Percentiles rank a stretch among this genome's conserved stretches.
Evolutionary conservation across 1,140 invertebrate species (phyloP).

Genomic region (Procambarus virginalis): DNA sequence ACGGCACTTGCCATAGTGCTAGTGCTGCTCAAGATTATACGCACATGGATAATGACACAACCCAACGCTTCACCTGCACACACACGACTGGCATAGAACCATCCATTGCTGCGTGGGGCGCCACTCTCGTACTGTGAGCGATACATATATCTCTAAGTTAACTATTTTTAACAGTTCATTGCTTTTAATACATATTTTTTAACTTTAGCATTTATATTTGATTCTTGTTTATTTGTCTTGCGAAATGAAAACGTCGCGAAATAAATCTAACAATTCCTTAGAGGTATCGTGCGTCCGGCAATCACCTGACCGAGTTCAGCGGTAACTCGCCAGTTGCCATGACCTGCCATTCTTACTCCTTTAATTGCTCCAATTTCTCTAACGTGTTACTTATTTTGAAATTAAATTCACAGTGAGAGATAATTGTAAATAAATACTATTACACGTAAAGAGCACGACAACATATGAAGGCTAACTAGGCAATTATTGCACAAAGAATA

Average conservation of each 20-base stretch:
- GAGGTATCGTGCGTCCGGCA: slow-evolving; percentile 17
- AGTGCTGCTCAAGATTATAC: background rate
- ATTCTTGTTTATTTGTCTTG: background rate
- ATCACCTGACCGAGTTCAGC: slow-evolving; percentile 12
- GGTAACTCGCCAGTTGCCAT: slow-evolving; percentile 4
- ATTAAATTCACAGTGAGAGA: background rate
- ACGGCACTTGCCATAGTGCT: slow-evolving; percentile 44
- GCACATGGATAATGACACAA: background rate
- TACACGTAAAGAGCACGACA: background rate
- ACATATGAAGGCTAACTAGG: background rate
- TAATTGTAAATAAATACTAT: background rate
- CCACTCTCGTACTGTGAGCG: background rate
- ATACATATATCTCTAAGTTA: background rate
- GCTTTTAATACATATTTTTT: background rate
- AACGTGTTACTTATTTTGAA: background rate
- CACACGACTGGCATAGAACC: background rate
- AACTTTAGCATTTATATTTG: background rate
- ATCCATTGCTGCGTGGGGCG: background rate
- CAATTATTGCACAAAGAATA: background rate
- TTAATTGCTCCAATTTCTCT: background rate
- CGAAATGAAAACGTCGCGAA: background rate
- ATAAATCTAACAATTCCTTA: background rate
- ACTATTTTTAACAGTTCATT: background rate
- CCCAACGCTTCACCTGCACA: background rate
- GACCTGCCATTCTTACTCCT: background rate